Evolutionary conservation across 1,140 invertebrate genomes (phyloP).

Genomic region (Wasmannia auropunctata): DNA sequence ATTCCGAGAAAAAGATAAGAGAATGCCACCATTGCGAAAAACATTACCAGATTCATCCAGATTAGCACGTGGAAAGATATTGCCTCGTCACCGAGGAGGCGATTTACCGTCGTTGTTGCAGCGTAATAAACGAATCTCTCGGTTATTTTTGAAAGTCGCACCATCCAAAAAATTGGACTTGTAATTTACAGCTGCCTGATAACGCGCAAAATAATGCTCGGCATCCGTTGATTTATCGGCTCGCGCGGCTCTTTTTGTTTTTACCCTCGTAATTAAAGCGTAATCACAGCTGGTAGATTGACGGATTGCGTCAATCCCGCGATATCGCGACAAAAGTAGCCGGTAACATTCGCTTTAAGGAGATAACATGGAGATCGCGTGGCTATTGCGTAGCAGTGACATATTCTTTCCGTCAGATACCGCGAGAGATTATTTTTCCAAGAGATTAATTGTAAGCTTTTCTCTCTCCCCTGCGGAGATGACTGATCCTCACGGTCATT

Average conservation of each 20-base stretch:
- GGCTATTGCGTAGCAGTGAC: constrained; percentile 38
- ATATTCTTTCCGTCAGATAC: not conserved
- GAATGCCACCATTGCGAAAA: not conserved
- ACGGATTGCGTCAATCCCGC: constrained; percentile 35
- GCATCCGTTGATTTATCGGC: constrained; percentile 32
- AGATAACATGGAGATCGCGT: constrained; percentile 32
- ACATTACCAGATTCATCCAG: not conserved
- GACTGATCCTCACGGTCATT: not conserved
- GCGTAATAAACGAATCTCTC: not conserved
- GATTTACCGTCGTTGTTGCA: not conserved
- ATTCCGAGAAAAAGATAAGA: constrained; percentile 4
- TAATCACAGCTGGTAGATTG: constrained; percentile 29
- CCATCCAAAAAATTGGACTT: constrained; percentile 1
- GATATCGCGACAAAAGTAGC: constrained; percentile 37
- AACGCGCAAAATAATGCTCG: constrained; percentile 21
- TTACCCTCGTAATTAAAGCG: constrained; percentile 25
- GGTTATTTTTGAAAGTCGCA: constrained; percentile 23
- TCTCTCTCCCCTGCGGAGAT: not conserved
- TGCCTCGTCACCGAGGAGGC: too few species aligned
- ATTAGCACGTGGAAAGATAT: constrained; percentile 17
- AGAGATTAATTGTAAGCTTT: not conserved
- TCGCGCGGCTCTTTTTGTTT: not conserved
- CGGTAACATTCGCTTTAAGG: constrained; percentile 29
- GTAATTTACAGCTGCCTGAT: constrained; percentile 29
- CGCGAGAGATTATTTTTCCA: constrained; percentile 17